Percentiles rank a stretch among this genome's conserved stretches.
Conservation (phyloP, 2,797 vertebrate genomes). For the Selene dorsalis region DNA sequence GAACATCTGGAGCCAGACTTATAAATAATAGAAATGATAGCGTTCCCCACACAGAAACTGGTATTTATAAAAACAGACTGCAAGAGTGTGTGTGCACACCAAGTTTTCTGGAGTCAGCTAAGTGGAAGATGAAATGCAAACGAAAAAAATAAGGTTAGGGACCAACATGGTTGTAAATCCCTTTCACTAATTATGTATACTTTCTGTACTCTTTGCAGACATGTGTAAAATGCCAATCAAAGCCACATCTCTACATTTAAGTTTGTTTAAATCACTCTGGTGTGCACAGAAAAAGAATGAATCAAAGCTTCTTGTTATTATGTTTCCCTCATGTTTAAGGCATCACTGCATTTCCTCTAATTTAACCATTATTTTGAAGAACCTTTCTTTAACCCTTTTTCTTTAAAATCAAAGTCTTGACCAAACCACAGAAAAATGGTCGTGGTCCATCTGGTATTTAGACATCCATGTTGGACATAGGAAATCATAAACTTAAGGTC, state of each 20-base stretch:
- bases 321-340: neutral
- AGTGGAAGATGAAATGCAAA: neutral
- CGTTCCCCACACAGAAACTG: neutral
- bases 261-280: too few relatives aligned
- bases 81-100: neutral
- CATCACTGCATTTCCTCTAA: neutral
- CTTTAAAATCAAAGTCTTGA: too few relatives aligned
- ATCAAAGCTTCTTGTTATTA: too few relatives aligned
- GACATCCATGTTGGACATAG: neutral
- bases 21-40: slow-evolving; percentile 28
- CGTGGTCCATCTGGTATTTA: neutral
- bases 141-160: neutral
- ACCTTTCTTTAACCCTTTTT: too few relatives aligned
- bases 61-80: neutral
- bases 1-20: slow-evolving; percentile 52
- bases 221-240: neutral
- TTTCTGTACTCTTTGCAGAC: neutral
- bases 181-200: neutral
- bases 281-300: too few relatives aligned
- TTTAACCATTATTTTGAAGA: neutral
- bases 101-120: neutral
- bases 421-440: neutral
- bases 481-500: too few relatives aligned
- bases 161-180: neutral
- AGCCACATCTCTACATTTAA: neutral